Percentiles rank a stretch among this genome's conserved stretches.
These are phyloP conservation scores for Microtus richardsoni DNA, from an alignment of 2,113 vertebrate species.

Conservation along the genomic window DNA sequence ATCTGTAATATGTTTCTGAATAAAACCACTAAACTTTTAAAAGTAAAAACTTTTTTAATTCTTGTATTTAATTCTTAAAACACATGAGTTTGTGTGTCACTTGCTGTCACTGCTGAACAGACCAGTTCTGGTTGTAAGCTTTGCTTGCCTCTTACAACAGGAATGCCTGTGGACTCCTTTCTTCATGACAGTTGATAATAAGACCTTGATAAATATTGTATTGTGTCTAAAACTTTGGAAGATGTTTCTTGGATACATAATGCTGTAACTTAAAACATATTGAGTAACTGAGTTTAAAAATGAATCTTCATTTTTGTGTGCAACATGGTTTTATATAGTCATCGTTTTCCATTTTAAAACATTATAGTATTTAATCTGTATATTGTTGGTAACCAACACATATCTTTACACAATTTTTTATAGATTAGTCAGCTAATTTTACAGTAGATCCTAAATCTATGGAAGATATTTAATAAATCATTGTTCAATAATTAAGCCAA, in stretches of 20 bases:
- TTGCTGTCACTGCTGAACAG: background rate
- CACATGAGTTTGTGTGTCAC: background rate
- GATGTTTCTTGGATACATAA: background rate
- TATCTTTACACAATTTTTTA: slow-evolving; percentile 1
- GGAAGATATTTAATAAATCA: slow-evolving; percentile 6
- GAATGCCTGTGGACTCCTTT: background rate
- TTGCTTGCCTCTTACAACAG: background rate
- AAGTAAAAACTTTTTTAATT: background rate
- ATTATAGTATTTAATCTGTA: slow-evolving; percentile 1
- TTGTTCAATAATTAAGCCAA: slow-evolving; percentile 7
- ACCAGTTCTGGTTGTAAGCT: background rate
- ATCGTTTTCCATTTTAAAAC: background rate
- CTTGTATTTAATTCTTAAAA: slow-evolving; percentile 1
- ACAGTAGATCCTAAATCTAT: background rate
- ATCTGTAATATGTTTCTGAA: background rate
- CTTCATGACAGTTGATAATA: background rate
- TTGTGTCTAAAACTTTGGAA: background rate
- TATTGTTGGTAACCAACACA: background rate
- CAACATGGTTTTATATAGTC: background rate
- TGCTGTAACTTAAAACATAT: background rate
- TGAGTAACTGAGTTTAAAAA: slow-evolving; percentile 24
- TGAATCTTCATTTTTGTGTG: slow-evolving; percentile 31
- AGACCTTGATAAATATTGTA: background rate
- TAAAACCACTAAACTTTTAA: slow-evolving; percentile 2
- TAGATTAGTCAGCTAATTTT: background rate